A percentile compares a stretch with the other conserved stretches of the same genome.
Evolutionary conservation across 2,797 vertebrate species (phyloP).

Genomic region (Hippopotamyrus pictus): DNA sequence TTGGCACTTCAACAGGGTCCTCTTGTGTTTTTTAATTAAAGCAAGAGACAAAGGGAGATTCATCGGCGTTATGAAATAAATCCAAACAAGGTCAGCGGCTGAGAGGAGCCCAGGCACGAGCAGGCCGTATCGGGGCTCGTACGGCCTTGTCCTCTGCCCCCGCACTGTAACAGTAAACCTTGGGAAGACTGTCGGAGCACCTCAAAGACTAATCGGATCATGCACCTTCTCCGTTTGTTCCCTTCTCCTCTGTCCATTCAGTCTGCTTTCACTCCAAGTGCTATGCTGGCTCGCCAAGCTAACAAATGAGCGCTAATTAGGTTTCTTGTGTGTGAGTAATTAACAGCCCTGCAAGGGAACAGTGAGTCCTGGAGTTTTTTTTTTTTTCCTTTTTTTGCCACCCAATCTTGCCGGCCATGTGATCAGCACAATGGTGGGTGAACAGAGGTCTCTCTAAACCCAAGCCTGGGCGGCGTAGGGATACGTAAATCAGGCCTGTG

Average conservation of each 20-base stretch:
- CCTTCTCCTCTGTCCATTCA: not conserved
- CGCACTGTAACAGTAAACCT: conserved; percentile 8
- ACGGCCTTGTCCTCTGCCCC: not conserved
- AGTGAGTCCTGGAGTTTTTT: not conserved
- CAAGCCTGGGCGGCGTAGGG: not conserved
- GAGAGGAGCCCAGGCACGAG: not conserved
- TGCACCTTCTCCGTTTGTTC: not conserved
- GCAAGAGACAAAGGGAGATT: conserved; percentile 25
- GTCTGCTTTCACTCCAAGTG: not conserved
- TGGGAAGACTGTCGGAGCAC: not conserved
- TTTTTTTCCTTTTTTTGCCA: not conserved
- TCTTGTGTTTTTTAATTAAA: conserved; percentile 27
- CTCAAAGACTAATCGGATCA: conserved; percentile 21
- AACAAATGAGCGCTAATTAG: conserved; percentile 14
- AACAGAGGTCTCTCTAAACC: not conserved
- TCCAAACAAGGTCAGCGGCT: conserved; percentile 22
- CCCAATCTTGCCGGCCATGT: not conserved
- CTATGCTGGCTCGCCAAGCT: not conserved
- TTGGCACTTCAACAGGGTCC: conserved; percentile 6
- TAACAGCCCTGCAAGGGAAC: conserved; percentile 14
- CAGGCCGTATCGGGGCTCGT: not conserved
- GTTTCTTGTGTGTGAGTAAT: conserved; percentile 13
- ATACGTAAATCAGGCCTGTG: not conserved
- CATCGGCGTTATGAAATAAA: conserved; percentile 24
- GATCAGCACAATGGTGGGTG: not conserved